phyloP scores from a whole-genome alignment of 2,113 vertebrate species.

The Sorex araneus region DNA sequence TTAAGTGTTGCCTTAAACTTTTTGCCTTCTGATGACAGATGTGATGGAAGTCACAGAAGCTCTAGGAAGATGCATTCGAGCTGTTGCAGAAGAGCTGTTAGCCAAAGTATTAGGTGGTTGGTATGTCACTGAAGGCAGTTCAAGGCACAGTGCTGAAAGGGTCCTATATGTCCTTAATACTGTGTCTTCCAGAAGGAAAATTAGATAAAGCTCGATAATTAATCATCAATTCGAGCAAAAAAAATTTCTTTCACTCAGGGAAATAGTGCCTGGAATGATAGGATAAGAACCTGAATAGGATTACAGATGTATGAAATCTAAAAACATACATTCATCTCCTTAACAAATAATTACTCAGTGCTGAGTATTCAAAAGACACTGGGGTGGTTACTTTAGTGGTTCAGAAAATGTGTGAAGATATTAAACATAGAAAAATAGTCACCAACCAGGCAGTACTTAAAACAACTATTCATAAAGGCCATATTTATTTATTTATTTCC shows the following conservation, averaged over 20 bases:
- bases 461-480: too few relatives aligned
- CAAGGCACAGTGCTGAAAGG: too few relatives aligned
- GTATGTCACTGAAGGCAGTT: background rate
- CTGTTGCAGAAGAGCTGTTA: too few relatives aligned
- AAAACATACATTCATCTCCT: background rate
- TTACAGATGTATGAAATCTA: background rate
- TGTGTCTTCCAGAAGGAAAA: slow-evolving; percentile 11
- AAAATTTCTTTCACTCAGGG: background rate
- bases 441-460: too few relatives aligned
- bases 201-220: background rate
- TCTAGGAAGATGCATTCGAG: too few relatives aligned
- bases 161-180: background rate
- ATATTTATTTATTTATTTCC: too few relatives aligned
- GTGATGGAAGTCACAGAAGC: too few relatives aligned
- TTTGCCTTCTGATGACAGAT: background rate
- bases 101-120: too few relatives aligned
- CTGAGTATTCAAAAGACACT: background rate
- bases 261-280: background rate
- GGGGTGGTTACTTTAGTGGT: background rate
- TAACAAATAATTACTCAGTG: background rate
- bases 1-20: background rate
- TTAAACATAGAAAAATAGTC: background rate
- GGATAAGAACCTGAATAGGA: background rate
- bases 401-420: slow-evolving; percentile 12
- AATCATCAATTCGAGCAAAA: background rate